A percentile compares a stretch with the other conserved stretches of the same genome.
These are phyloP conservation scores for Tipula confusa DNA, from an alignment of 2,888 invertebrate genomes.

Conservation along the genomic window DNA sequence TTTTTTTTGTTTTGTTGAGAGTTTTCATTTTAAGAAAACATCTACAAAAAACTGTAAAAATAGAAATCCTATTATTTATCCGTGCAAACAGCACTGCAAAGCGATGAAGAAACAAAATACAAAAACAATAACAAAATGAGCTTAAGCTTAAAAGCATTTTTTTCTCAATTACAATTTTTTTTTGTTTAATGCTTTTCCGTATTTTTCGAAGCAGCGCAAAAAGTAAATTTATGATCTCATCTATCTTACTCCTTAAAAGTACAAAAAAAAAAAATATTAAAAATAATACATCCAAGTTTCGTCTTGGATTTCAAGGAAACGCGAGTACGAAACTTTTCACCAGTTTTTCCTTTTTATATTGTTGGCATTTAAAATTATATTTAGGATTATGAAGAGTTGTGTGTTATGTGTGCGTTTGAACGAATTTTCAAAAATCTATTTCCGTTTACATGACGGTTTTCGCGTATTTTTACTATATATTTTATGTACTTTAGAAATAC, in stretches of 20 bases:
- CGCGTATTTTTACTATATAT: neutral
- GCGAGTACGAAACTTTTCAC: neutral
- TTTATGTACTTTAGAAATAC: neutral
- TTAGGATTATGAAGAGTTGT: neutral
- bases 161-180: neutral
- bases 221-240: slow-evolving; percentile 3
- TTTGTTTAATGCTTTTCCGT: too few relatives aligned
- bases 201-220: neutral
- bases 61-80: neutral
- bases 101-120: neutral
- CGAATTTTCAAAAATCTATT: neutral
- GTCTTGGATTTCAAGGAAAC: neutral
- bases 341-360: neutral
- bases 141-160: slow-evolving; percentile 25
- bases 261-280: neutral
- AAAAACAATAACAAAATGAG: neutral
- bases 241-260: neutral
- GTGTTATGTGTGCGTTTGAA: neutral
- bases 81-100: neutral
- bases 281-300: neutral
- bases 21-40: neutral
- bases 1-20: neutral
- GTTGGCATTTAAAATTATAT: neutral
- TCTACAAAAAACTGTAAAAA: neutral
- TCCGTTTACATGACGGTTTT: neutral